These are phyloP conservation scores for Nudaria mundana DNA, from an alignment of 2,888 invertebrate genomes.

Conservation along the genomic window DNA sequence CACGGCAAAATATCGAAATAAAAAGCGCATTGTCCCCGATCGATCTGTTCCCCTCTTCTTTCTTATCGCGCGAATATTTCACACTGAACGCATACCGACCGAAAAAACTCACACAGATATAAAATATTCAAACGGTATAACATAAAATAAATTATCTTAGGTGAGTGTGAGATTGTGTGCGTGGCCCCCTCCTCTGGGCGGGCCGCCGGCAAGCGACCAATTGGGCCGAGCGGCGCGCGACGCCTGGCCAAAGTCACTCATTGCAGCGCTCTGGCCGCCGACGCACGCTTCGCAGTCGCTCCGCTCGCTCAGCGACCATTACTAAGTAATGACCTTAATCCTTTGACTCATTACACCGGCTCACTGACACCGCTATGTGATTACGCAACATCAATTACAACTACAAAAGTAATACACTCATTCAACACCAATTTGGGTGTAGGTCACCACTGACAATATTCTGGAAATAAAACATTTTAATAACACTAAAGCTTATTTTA, in stretches of 20 bases:
- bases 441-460: too few relatives aligned
- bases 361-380: conserved; percentile 28
- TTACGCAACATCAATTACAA: conserved; percentile 10
- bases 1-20: conserved; percentile 61
- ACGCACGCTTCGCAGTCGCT: conserved; percentile 41
- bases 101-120: conserved; percentile 81
- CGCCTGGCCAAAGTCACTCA: conserved; percentile 66
- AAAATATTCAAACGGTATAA: conserved; percentile 81
- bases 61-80: conserved; percentile 81
- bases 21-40: conserved; percentile 77
- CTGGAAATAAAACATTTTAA: too few relatives aligned
- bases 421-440: too few relatives aligned
- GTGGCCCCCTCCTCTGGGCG: conserved; percentile 77
- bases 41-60: conserved; percentile 80
- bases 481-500: too few relatives aligned
- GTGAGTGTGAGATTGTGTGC: conserved; percentile 72
- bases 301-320: conserved; percentile 30
- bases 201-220: conserved; percentile 70
- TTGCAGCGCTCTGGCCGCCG: conserved; percentile 44
- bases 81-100: conserved; percentile 79
- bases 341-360: conserved; percentile 38
- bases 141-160: conserved; percentile 82
- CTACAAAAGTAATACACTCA: too few relatives aligned
- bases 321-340: conserved; percentile 49
- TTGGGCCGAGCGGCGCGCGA: conserved; percentile 81